Conservation (phyloP, 2,888 invertebrate genomes). For the Lottia scabra region DNA sequence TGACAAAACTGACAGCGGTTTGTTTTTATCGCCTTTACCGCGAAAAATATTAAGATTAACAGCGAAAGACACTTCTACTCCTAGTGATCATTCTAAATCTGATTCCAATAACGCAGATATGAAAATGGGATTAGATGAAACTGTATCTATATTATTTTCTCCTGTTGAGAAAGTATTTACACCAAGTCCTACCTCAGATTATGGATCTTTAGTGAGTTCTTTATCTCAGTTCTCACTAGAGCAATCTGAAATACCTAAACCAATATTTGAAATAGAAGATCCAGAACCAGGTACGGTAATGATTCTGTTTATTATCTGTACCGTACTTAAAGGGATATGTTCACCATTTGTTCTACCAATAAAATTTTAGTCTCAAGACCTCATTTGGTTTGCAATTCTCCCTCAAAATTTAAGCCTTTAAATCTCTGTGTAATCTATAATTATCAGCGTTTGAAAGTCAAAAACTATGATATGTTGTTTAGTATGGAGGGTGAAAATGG, state of each 20-base stretch:
- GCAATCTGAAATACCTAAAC: neutral
- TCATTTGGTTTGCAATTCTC: too few relatives aligned
- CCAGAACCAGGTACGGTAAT: conserved; percentile 7
- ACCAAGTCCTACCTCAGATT: conserved; percentile 19
- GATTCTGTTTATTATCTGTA: neutral
- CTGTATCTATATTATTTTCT: conserved; percentile 9
- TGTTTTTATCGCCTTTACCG: conserved; percentile 21
- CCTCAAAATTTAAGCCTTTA: too few relatives aligned
- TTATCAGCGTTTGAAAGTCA: too few relatives aligned
- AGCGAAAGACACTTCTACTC: conserved; percentile 19
- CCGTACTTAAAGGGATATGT: too few relatives aligned
- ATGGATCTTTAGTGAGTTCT: conserved; percentile 14
- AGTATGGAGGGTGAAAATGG: too few relatives aligned
- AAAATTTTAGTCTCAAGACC: too few relatives aligned
- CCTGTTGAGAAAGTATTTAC: neutral
- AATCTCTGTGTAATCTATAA: too few relatives aligned
- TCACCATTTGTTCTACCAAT: too few relatives aligned
- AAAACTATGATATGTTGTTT: too few relatives aligned
- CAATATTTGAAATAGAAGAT: conserved; percentile 8
- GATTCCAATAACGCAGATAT: conserved; percentile 8
- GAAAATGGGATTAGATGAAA: conserved; percentile 5
- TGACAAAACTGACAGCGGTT: conserved; percentile 17
- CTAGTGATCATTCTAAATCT: conserved; percentile 6
- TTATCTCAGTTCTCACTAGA: conserved; percentile 16
- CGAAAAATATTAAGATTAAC: conserved; percentile 8